Base-by-base conservation (phyloP, 1,140 invertebrate species). In the Ptiloglossa arizonensis region DNA sequence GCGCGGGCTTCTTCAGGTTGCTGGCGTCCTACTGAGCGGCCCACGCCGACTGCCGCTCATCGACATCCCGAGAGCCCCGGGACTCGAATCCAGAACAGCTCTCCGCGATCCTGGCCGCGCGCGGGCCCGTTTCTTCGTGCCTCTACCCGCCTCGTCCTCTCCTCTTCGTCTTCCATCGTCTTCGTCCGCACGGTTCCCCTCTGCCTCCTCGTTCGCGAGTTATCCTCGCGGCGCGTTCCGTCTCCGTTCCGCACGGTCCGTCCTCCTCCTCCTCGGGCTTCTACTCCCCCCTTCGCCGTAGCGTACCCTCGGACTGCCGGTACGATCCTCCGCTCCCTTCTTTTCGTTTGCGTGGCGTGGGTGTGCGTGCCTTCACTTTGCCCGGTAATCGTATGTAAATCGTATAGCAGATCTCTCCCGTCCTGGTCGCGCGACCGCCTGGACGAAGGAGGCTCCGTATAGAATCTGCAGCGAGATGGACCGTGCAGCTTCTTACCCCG, bases 381-480 rank as follows among this genome's bases (percentile, higher is more conserved):
- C 80, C 81, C 86, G 81, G 88, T 92, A 92, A 92, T 92, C 90
- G 89, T 91, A 92, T 92, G 91, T 90, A 92, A 92, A 92, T 92
- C 90, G 90, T 85, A 91, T 90, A 87, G 88, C 85, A 85, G 86
- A 89, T 89, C 86, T 85, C 80, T 85, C 80, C 79, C 75, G 85
- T 87, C 79, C 68, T 87, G 82, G 87, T 90, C 87, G 88, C 89
- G 90, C 90, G 89, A 89, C 85, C 87, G 86, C 79, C 70, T 81
- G 79, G 84, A 87, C 67, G 79, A 81, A 83, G 81, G 68, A 77
- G 86, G 86, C 85, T 82, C 80, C 67, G 75, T 79, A 77, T 78
- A 86, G 84, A 86, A 86, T 86, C 85, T 73, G 85, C 81, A 70
- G 87, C 85, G 87, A 88, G 87, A 90, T 89, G 85, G 88, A 86